Base-by-base conservation (phyloP, 2,888 invertebrate species). In the Chalcosyrphus nemorum region DNA sequence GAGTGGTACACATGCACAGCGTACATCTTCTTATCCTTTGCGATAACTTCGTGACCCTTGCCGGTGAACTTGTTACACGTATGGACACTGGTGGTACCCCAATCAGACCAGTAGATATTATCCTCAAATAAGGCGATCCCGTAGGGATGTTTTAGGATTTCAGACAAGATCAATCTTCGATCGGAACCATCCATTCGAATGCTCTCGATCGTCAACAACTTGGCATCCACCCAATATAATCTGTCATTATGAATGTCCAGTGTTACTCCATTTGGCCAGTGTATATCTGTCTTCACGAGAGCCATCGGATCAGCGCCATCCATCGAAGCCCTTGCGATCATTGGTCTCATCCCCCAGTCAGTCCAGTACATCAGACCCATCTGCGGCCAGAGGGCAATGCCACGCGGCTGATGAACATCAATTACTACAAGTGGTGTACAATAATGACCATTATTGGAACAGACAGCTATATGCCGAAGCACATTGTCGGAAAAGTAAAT, bases 331-430 rank as follows among this genome's bases (percentile, higher is more conserved):
- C 93, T 92, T 87, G 95, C 96, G 87, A 99, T 97, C 88, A 95
- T 93, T 0, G 96, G 94, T 7, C 92, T 92, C 0, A 91, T 88
- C 2, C 96, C 96, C 96, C 97, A 97, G 90, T 98, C 98, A 0
- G 96, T 95, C 98, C 98, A 99, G 91, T 95, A 98, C 94, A 99
- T 95, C 87, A 92, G 95, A 93, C 96, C 96, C 32, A 93, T 92
- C 59, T 90, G 89, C 0, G 96, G 95, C 92, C 96, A 93, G 5
- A 97, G 91, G 0, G 94, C 95, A 63, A 97, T 93, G 45, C 94
- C 95, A 85, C 94, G 93, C 0, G 96, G 95, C 88, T 93, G 95
- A 72, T 94, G 92, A 3, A 93, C 93, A 65, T 94, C 92, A 43
- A 93, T 91, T 1, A 94, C 94, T 15, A 94, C 91, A 21, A 97